Conservation (phyloP, 2,113 vertebrate genomes). For the Ginglymostoma cirratum region DNA sequence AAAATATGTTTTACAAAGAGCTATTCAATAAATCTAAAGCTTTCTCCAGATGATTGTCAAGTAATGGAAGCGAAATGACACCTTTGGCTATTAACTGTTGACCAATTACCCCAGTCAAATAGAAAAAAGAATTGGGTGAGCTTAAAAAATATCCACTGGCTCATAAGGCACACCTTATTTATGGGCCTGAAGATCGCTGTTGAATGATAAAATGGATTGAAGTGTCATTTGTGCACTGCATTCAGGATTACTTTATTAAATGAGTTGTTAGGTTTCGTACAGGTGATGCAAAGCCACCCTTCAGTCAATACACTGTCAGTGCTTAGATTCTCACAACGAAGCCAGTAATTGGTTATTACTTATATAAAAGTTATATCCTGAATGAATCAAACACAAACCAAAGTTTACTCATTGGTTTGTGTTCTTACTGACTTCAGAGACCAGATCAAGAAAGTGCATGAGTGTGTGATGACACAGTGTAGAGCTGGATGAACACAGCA, state of each 20-base stretch:
- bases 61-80: not conserved
- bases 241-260: not conserved
- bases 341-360: too few species aligned
- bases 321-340: not conserved
- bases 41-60: not conserved
- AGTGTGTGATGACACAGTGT: too few species aligned
- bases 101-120: conserved; percentile 18
- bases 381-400: not conserved
- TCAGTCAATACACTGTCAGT: not conserved
- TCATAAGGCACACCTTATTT: not conserved
- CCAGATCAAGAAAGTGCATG: not conserved
- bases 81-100: not conserved
- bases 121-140: not conserved
- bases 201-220: conserved; percentile 21
- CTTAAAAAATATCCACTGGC: not conserved
- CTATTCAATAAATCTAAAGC: not conserved
- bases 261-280: not conserved
- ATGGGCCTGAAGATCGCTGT: not conserved
- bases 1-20: not conserved
- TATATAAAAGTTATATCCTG: not conserved
- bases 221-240: conserved; percentile 5
- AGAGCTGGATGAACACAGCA: too few species aligned
- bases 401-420: not conserved
- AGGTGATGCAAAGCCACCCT: not conserved
- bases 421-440: not conserved